Evolutionary conservation across 2,113 vertebrate species (phyloP).

Genomic region (Vimba vimba): DNA sequence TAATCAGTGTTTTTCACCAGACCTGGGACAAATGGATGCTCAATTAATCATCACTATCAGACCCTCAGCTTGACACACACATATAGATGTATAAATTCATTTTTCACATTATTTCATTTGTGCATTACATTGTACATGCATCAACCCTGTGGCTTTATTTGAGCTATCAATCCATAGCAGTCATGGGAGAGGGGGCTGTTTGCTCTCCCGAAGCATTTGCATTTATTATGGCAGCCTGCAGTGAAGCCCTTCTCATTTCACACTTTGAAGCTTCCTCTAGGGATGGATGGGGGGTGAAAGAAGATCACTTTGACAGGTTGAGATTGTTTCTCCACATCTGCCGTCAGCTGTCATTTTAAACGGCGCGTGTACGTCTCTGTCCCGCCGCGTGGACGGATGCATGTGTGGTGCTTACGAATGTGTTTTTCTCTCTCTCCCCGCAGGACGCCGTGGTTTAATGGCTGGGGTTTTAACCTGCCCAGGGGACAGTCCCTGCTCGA

Average conservation of each 20-base stretch:
- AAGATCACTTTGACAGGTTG: conserved; percentile 42
- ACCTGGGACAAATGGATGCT: conserved; percentile 73
- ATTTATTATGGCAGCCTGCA: conserved; percentile 28
- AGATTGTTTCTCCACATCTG: conserved; percentile 27
- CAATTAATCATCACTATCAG: conserved; percentile 66
- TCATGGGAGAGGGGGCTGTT: background rate
- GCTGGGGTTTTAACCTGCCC: conserved; percentile 98
- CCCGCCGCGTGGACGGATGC: conserved; percentile 5
- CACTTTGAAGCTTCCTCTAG: conserved; percentile 27
- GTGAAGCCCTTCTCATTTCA: conserved; percentile 33
- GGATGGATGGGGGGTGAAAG: background rate
- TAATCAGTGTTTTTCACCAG: conserved; percentile 50
- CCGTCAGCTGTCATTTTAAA: conserved; percentile 42
- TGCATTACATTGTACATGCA: background rate
- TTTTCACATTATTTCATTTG: conserved; percentile 28
- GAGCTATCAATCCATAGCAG: conserved; percentile 22
- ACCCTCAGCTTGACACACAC: conserved; percentile 11
- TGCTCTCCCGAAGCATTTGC: conserved; percentile 25
- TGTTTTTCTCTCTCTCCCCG: conserved; percentile 60
- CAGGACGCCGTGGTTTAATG: conserved; percentile 99
- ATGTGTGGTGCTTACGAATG: conserved; percentile 16
- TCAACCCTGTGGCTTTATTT: conserved; percentile 22
- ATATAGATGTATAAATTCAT: conserved; percentile 11
- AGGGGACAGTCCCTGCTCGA: conserved; percentile 98
- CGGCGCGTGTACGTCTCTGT: background rate